A percentile compares a stretch with the other conserved stretches of the same genome.
phyloP scores from a whole-genome alignment of 2,888 invertebrate genomes.

The Vannuccia rotundouncinata region DNA sequence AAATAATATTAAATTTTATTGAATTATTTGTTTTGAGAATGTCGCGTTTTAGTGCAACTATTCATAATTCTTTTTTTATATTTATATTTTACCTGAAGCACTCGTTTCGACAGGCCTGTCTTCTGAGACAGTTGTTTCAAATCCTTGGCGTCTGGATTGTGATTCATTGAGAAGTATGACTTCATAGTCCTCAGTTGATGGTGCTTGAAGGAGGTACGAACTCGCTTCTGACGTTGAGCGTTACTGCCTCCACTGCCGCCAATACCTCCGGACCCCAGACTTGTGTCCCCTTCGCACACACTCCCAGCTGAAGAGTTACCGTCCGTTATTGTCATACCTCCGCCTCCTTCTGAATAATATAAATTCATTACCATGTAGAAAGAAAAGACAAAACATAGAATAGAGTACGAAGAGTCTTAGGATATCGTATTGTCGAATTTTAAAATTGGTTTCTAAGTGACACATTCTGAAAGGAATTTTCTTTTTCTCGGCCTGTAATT shows the following conservation, averaged over 20 bases:
- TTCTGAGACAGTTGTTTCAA: slow-evolving; percentile 94
- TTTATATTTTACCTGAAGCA: slow-evolving; percentile 81
- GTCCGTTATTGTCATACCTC: neutral
- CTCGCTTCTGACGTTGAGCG: slow-evolving; percentile 67
- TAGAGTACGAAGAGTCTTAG: too few species aligned
- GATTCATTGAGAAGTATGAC: slow-evolving; percentile 94
- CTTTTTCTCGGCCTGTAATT: too few species aligned
- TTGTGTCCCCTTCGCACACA: neutral
- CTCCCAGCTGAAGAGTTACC: neutral
- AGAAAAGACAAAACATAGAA: too few species aligned
- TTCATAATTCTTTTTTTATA: too few species aligned
- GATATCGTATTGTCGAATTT: too few species aligned
- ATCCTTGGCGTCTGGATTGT: slow-evolving; percentile 98
- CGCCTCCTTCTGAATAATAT: neutral
- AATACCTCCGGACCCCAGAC: neutral
- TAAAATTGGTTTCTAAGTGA: too few species aligned
- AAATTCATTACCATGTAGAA: too few species aligned
- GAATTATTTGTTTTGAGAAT: too few species aligned
- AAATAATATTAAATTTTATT: too few species aligned
- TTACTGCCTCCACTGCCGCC: neutral
- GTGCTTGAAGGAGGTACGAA: slow-evolving; percentile 98
- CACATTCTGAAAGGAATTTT: too few species aligned
- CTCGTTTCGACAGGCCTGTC: slow-evolving; percentile 92
- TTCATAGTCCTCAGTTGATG: slow-evolving; percentile 98
- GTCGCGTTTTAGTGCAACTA: too few species aligned